Evolutionary conservation across 2,888 invertebrate genomes (phyloP).

Genomic region (Dolichomitus sp.): DNA sequence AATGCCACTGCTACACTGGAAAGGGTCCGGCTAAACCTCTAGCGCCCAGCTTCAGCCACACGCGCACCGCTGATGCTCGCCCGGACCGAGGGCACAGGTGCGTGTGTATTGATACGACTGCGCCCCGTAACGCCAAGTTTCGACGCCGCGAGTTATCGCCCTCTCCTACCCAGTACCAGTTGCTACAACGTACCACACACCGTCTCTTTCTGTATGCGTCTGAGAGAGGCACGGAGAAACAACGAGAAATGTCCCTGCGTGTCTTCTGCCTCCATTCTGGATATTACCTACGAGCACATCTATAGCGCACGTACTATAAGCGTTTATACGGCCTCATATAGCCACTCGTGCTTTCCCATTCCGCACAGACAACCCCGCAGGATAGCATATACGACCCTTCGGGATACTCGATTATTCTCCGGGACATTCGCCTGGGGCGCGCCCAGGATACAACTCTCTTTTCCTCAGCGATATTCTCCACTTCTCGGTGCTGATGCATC

Average conservation of each 20-base stretch:
- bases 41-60: constrained; percentile 3
- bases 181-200: constrained; percentile 16
- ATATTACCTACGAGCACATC: constrained; percentile 24
- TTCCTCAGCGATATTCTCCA: constrained; percentile 1
- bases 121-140: constrained; percentile 69
- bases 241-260: constrained; percentile 40
- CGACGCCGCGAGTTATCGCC: constrained; percentile 71
- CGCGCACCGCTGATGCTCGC: background rate
- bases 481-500: background rate
- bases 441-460: constrained; percentile 25
- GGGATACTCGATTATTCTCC: constrained; percentile 51
- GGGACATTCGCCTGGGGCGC: constrained; percentile 36
- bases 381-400: constrained; percentile 42
- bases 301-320: constrained; percentile 19
- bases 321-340: constrained; percentile 23
- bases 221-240: constrained; percentile 17
- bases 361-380: constrained; percentile 17
- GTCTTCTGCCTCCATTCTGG: constrained; percentile 21
- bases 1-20: background rate
- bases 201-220: background rate
- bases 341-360: constrained; percentile 1
- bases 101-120: constrained; percentile 72
- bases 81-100: constrained; percentile 66
- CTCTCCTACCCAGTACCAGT: constrained; percentile 6
- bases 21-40: constrained; percentile 26